These are phyloP conservation scores for Drosophila kuntzei DNA, from an alignment of 2,888 invertebrate species.

Conservation along the genomic window DNA sequence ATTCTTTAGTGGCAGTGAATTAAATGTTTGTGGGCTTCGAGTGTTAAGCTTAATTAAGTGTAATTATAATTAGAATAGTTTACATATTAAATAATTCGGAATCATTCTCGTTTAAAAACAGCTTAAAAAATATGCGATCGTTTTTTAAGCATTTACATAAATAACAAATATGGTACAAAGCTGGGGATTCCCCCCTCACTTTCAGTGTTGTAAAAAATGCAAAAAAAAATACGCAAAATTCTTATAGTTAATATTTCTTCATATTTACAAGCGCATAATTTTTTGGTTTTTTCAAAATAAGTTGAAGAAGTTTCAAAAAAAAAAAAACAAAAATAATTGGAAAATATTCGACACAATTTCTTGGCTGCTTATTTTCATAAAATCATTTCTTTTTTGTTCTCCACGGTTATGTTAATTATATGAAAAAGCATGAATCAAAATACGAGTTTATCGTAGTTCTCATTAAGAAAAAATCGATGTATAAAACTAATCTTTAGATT, in stretches of 20 bases:
- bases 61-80: conserved; percentile 1
- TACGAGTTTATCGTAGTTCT: conserved; percentile 19
- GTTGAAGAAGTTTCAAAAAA: background rate
- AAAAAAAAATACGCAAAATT: background rate
- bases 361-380: too few relatives aligned
- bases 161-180: conserved; percentile 57
- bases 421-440: background rate
- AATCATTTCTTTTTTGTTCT: too few relatives aligned
- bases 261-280: conserved; percentile 3
- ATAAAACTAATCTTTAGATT: conserved; percentile 32
- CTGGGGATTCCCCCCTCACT: conserved; percentile 3
- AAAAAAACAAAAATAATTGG: background rate
- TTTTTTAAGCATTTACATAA: conserved; percentile 38
- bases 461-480: conserved; percentile 15
- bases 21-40: conserved; percentile 17
- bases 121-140: background rate
- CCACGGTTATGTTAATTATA: too few relatives aligned
- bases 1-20: conserved; percentile 29
- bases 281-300: conserved; percentile 9
- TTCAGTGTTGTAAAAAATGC: conserved; percentile 1
- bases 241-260: background rate
- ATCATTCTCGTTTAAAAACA: conserved; percentile 8
- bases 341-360: background rate
- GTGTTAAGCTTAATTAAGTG: conserved; percentile 1
- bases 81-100: conserved; percentile 24